A percentile compares a stretch with the other conserved stretches of the same genome.
phyloP scores from a whole-genome alignment of 2,113 vertebrate species.

The Macrotus californicus region DNA sequence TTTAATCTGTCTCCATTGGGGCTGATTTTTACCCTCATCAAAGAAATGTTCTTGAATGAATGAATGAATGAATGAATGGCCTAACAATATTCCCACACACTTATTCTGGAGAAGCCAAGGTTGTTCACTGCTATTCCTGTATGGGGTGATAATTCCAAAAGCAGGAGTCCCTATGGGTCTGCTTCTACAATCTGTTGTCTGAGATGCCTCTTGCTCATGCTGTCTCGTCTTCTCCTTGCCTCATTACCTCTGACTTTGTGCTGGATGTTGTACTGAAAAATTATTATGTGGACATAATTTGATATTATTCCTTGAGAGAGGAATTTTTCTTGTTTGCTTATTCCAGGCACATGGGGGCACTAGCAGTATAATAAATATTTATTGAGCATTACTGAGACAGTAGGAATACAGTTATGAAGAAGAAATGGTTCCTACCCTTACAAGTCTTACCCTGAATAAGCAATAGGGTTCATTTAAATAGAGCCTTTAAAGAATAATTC shows the following conservation, averaged over 20 bases:
- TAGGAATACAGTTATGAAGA: constrained; percentile 22
- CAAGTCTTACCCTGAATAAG: constrained; percentile 33
- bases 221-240: neutral
- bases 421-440: neutral
- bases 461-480: constrained; percentile 17
- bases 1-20: constrained; percentile 30
- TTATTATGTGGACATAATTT: neutral
- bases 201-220: neutral
- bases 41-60: constrained; percentile 30
- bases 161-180: neutral
- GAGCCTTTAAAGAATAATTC: constrained; percentile 45
- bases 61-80: constrained; percentile 29
- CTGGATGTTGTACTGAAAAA: constrained; percentile 22
- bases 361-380: constrained; percentile 32
- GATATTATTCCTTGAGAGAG: neutral
- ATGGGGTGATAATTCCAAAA: neutral
- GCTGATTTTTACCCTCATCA: constrained; percentile 12
- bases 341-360: neutral
- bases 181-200: neutral
- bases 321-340: constrained; percentile 50
- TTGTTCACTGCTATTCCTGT: neutral
- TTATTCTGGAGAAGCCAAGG: neutral
- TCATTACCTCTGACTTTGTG: neutral
- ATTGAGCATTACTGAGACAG: neutral
- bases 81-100: neutral